A percentile compares a stretch with the other conserved stretches of the same genome.
These are phyloP conservation scores for Cossypha caffra DNA, from an alignment of 2,797 vertebrate species.

Conservation along the genomic window DNA sequence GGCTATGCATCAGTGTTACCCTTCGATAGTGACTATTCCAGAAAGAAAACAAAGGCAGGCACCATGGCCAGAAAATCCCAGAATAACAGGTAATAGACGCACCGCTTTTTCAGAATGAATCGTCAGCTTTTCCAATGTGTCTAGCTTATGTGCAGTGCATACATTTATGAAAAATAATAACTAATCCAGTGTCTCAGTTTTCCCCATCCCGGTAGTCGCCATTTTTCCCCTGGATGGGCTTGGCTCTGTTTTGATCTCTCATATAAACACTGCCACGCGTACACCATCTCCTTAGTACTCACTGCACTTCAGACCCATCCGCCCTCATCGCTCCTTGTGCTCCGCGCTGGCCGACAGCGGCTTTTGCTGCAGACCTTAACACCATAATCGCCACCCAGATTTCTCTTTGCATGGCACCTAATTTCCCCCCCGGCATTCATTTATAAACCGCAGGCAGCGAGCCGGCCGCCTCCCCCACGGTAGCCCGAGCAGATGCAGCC, in stretches of 20 bases:
- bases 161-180: constrained; percentile 60
- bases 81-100: constrained; percentile 89
- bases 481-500: constrained; percentile 1
- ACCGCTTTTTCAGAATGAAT: constrained; percentile 48
- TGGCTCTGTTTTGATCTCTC: constrained; percentile 88
- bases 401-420: constrained; percentile 54
- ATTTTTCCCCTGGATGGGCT: constrained; percentile 82
- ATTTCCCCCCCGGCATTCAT: constrained; percentile 14
- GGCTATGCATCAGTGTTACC: constrained; percentile 97
- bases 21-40: constrained; percentile 91
- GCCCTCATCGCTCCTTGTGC: constrained; percentile 27
- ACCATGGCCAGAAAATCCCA: constrained; percentile 91
- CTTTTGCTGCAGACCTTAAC: constrained; percentile 7
- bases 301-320: constrained; percentile 29
- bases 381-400: neutral
- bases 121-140: constrained; percentile 17
- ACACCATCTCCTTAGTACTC: constrained; percentile 79
- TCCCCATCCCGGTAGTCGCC: constrained; percentile 71
- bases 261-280: constrained; percentile 90
- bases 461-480: neutral
- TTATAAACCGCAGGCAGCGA: neutral
- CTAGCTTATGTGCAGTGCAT: constrained; percentile 29
- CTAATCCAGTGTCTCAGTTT: constrained; percentile 38
- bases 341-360: neutral
- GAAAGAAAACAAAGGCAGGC: constrained; percentile 95